Evolutionary conservation across 2,888 invertebrate species (phyloP).

Genomic region (Gastrophysa polygoni): DNA sequence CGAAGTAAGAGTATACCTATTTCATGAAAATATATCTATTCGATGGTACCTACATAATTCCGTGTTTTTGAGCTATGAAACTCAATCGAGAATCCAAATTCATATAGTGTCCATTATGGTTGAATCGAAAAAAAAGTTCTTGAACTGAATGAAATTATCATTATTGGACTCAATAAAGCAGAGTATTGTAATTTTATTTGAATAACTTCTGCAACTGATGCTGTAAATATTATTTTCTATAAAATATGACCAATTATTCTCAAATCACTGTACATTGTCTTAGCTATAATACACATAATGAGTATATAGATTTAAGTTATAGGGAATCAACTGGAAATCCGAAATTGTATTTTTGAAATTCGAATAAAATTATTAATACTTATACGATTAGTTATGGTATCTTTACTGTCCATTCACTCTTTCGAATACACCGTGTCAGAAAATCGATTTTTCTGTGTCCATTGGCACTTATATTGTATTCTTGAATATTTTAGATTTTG

Average conservation of each 20-base stretch:
- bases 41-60: too few relatives aligned
- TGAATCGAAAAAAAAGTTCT: constrained; percentile 7
- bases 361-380: constrained; percentile 47
- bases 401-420: neutral
- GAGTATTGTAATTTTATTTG: constrained; percentile 46
- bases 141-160: constrained; percentile 28
- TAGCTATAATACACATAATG: too few relatives aligned
- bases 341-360: constrained; percentile 43
- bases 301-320: constrained; percentile 31
- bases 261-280: constrained; percentile 24
- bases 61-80: too few relatives aligned
- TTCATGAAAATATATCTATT: too few relatives aligned
- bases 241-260: constrained; percentile 20
- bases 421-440: neutral
- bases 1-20: too few relatives aligned
- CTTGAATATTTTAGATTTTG: too few relatives aligned
- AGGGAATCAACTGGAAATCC: constrained; percentile 30
- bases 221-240: constrained; percentile 36
- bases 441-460: too few relatives aligned
- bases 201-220: constrained; percentile 29
- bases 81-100: too few relatives aligned
- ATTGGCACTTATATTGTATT: too few relatives aligned
- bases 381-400: too few relatives aligned
- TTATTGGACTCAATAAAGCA: constrained; percentile 38
- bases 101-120: neutral